Conservation (phyloP, 2,113 vertebrate genomes). For the Pygoscelis adeliae region DNA sequence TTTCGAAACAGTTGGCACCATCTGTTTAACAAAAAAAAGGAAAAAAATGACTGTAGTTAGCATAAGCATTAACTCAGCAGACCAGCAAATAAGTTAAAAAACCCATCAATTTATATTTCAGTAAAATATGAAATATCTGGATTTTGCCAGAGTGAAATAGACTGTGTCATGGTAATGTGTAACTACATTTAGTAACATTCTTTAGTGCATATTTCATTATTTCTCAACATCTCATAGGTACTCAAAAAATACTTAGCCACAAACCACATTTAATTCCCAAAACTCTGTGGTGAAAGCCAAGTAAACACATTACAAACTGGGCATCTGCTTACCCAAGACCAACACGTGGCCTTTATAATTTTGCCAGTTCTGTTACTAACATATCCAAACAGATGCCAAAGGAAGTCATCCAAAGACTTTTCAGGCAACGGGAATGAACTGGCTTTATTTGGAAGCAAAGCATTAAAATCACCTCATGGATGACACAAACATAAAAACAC, state of each 20-base stretch:
- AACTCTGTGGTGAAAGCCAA: slow-evolving; percentile 25
- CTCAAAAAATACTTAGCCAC: neutral
- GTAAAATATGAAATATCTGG: neutral
- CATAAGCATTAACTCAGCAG: neutral
- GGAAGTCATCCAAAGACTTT: neutral
- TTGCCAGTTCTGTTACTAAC: slow-evolving; percentile 23
- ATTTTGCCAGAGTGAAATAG: slow-evolving; percentile 1
- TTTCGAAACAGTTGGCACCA: slow-evolving; percentile 28
- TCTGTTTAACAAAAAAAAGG: neutral
- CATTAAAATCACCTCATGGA: neutral
- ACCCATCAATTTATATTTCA: neutral
- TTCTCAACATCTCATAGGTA: neutral
- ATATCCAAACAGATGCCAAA: slow-evolving; percentile 2
- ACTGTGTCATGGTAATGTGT: neutral
- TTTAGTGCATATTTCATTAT: neutral
- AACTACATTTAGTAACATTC: neutral
- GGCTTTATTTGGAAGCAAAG: slow-evolving; percentile 9
- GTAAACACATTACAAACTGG: neutral
- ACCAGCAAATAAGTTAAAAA: neutral
- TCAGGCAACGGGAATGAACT: neutral
- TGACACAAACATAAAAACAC: neutral
- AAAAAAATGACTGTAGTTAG: neutral
- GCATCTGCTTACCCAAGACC: slow-evolving; percentile 28
- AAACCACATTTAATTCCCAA: slow-evolving; percentile 31
- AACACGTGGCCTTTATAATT: slow-evolving; percentile 37